These are phyloP conservation scores for Plebejus melissa DNA, from an alignment of 2,888 invertebrate species.

Conservation along the genomic window DNA sequence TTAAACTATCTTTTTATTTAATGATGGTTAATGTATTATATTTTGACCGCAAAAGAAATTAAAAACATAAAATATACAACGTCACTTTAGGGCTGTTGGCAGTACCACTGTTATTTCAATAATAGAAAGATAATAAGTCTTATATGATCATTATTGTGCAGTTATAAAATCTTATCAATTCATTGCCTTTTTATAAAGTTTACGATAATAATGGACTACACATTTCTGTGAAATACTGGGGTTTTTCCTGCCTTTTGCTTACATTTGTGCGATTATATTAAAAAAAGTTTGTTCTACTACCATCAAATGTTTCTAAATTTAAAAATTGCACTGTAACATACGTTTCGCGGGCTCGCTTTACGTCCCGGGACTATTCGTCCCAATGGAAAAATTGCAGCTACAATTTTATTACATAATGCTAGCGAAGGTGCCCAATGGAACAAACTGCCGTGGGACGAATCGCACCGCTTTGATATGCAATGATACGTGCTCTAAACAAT, in stretches of 20 bases:
- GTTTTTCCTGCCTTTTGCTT: background rate
- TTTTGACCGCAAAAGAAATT: too few species aligned
- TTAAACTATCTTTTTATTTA: background rate
- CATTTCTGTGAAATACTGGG: background rate
- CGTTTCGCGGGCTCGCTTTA: background rate
- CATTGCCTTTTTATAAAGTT: background rate
- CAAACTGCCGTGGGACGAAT: background rate
- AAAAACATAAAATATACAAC: too few species aligned
- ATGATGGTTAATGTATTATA: too few species aligned
- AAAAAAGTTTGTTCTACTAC: background rate
- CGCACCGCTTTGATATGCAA: conserved; percentile 64
- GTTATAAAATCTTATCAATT: background rate
- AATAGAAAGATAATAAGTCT: too few species aligned
- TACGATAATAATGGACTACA: background rate
- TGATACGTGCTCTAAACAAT: conserved; percentile 68
- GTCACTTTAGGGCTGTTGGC: too few species aligned
- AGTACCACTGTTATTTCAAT: too few species aligned
- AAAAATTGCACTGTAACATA: conserved; percentile 22
- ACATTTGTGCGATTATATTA: conserved; percentile 6
- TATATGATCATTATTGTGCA: background rate
- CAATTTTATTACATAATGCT: background rate
- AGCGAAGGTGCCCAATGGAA: background rate
- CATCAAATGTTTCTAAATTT: background rate
- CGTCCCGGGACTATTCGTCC: background rate
- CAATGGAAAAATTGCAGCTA: background rate